Conservation (phyloP, 2,113 vertebrate species). For the Anoura caudifer region DNA sequence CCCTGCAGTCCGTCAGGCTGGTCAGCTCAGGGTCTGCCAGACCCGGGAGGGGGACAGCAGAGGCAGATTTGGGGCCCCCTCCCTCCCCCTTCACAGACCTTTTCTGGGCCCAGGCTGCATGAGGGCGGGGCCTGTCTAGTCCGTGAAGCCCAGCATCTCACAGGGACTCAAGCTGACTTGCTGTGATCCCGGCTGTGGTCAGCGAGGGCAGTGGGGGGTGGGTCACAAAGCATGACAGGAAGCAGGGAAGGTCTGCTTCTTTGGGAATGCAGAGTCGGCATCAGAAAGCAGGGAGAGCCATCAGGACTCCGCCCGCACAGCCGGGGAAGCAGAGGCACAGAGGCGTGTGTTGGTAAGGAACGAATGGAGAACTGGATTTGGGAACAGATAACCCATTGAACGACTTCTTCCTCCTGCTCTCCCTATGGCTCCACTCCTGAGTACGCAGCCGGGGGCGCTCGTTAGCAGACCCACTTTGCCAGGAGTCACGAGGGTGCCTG, state of each 20-base stretch:
- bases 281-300: not conserved
- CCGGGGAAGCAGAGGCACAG: rapidly evolving
- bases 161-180: not conserved
- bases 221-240: not conserved
- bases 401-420: rapidly evolving
- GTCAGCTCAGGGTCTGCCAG: not conserved
- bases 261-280: not conserved
- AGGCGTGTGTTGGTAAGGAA: not conserved
- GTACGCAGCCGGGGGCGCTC: not conserved
- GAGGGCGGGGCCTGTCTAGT: not conserved
- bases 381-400: not conserved
- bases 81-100: not conserved
- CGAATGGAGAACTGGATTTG: rapidly evolving
- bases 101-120: not conserved
- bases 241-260: not conserved
- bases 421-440: not conserved
- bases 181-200: not conserved
- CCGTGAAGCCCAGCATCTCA: not conserved
- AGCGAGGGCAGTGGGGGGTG: not conserved
- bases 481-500: rapidly evolving
- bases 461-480: not conserved
- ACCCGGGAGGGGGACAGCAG: not conserved
- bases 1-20: not conserved
- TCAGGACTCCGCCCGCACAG: not conserved
- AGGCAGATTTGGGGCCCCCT: too few species aligned